Conservation (phyloP, 2,888 invertebrate species). For the Coremacera marginata region DNA sequence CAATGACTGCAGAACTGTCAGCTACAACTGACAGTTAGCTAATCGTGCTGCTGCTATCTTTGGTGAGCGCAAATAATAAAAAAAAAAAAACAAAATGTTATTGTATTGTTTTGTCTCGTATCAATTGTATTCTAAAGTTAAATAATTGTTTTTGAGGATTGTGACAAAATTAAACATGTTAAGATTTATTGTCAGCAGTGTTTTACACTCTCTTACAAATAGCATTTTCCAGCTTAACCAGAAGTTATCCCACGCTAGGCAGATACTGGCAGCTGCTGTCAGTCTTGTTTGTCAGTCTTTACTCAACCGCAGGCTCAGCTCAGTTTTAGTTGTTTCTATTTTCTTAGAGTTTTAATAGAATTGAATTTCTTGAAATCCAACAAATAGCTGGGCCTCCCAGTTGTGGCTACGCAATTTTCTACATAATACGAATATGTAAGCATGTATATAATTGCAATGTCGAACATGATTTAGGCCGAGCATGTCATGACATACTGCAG, state of each 20-base stretch:
- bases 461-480: slow-evolving; percentile 36
- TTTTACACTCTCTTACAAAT: slow-evolving; percentile 43
- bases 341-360: background rate
- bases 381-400: background rate
- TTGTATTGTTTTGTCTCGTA: slow-evolving; percentile 48
- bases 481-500: background rate
- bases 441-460: slow-evolving; percentile 35
- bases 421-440: background rate
- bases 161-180: slow-evolving; percentile 49
- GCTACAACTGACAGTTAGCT: slow-evolving; percentile 33
- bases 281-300: background rate
- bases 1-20: slow-evolving; percentile 37
- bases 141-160: slow-evolving; percentile 27
- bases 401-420: background rate
- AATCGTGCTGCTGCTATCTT: slow-evolving; percentile 52
- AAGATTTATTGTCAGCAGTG: slow-evolving; percentile 42
- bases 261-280: slow-evolving; percentile 46
- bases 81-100: background rate
- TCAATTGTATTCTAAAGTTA: slow-evolving; percentile 53
- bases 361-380: too few relatives aligned
- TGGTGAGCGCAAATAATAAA: slow-evolving; percentile 43
- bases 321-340: background rate
- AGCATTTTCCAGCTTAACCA: slow-evolving; percentile 14
- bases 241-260: slow-evolving; percentile 22
- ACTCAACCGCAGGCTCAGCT: background rate